Conservation (phyloP, 1,140 invertebrate genomes). For the Eubasilissa regina region DNA sequence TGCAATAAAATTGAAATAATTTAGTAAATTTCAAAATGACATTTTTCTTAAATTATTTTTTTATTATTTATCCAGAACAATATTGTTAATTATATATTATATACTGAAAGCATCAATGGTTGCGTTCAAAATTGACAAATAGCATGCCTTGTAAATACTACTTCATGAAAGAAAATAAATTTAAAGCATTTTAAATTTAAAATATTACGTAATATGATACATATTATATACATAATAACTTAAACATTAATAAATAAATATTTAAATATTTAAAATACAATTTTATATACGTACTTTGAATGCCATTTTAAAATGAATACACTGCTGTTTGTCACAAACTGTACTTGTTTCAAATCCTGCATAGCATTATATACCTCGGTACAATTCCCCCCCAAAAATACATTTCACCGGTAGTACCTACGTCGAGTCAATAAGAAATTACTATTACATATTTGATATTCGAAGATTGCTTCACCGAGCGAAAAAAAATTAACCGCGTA, state of each 20-base stretch:
- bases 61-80: too few species aligned
- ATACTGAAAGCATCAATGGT: too few species aligned
- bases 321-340: background rate
- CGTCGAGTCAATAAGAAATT: slow-evolving; percentile 13
- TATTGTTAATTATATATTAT: too few species aligned
- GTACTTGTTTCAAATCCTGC: background rate
- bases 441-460: slow-evolving; percentile 28
- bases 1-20: slow-evolving; percentile 27
- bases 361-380: background rate
- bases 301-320: slow-evolving; percentile 6
- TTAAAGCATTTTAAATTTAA: too few species aligned
- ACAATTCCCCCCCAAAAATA: background rate
- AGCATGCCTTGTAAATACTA: too few species aligned
- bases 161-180: too few species aligned
- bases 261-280: background rate
- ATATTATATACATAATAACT: too few species aligned
- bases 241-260: too few species aligned
- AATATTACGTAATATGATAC: too few species aligned
- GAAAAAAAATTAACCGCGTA: slow-evolving; percentile 35
- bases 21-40: background rate
- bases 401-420: slow-evolving; percentile 8
- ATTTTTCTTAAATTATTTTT: too few species aligned
- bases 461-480: background rate
- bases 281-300: slow-evolving; percentile 26
- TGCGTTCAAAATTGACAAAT: too few species aligned